Base-by-base conservation (phyloP, 1,140 invertebrate genomes). In the Ridgeia piscesae region DNA sequence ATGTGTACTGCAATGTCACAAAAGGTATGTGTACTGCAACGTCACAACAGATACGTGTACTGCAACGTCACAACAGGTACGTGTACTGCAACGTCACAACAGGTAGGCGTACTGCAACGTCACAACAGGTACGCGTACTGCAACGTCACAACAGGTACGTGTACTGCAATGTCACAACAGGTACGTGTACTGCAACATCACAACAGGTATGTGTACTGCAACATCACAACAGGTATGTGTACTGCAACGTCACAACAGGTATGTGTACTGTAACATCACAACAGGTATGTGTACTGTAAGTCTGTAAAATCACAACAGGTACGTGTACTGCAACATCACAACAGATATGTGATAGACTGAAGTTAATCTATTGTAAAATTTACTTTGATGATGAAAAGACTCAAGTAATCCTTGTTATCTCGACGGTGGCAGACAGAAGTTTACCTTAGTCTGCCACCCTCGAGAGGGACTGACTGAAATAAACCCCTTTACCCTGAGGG, bases 401-500 rank as follows among this genome's bases (percentile, higher is more conserved):
- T 34, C 8, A 77, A 77, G 58, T 77, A 31, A 21, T 27, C 58
- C 58, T 21, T 34, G 93, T 95, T 95, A 94, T 96, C 99, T 92
- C 99, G 96, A 95, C 99, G 58, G 58, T 77, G 58, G 27, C 27
- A 77, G 58, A 77, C 17, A 21, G 17, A 90, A 90, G 17, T 8
- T n/a, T 90, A 89, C 88, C 34, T 17, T n/a, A n/a, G 42, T 21
- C 58, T 4, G 11, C 27, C 27, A 77, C 58, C n/a, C 58, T 77
- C 58, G 58, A 77, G 58, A 21, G 58, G 11, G 58, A 77, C 58
- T 21, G 0, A 77, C 2, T 77, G 17, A 90, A 90, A 14, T 90
- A 31, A 33, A 90, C 31, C 1, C 35, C 42, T 91, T 35, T 93
- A 96, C 95, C 94, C 96, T 98, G 92, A 99, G 96, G 95, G 99